A percentile compares a stretch with the other conserved stretches of the same genome.
These are phyloP conservation scores for Sylvilagus bachmani DNA, from an alignment of 2,113 vertebrate genomes.

Conservation along the genomic window DNA sequence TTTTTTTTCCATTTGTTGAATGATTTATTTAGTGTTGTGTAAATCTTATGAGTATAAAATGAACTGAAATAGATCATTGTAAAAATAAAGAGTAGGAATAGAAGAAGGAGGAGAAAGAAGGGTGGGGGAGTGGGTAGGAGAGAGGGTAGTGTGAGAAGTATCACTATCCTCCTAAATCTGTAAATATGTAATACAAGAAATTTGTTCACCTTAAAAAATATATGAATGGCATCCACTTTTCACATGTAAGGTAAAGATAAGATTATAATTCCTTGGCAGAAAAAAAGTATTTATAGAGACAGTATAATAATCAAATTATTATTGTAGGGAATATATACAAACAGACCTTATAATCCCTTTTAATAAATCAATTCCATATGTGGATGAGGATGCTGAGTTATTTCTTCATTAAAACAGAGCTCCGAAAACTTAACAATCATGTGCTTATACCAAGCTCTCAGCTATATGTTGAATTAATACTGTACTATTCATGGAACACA, in stretches of 20 bases:
- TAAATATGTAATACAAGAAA: no score
- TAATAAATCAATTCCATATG: neutral
- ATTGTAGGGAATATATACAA: neutral
- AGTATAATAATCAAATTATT: neutral
- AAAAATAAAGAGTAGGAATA: no score
- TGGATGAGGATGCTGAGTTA: neutral
- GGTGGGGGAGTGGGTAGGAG: no score
- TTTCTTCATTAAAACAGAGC: neutral
- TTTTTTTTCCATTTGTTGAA: no score
- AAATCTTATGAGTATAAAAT: no score
- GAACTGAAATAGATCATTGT: no score
- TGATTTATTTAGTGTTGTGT: no score
- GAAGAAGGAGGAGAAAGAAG: no score
- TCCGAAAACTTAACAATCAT: no score
- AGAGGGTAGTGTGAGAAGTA: no score
- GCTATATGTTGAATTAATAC: neutral
- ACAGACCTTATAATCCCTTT: neutral
- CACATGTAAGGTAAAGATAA: neutral
- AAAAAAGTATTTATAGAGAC: neutral
- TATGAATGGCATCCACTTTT: conserved; percentile 58
- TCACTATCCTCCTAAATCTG: no score
- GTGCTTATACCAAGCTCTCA: neutral
- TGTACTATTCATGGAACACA: neutral
- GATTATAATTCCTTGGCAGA: neutral
- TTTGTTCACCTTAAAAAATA: neutral